A percentile compares a stretch with the other conserved stretches of the same genome.
Evolutionary conservation across 2,113 vertebrate genomes (phyloP).

Genomic region (Benitochromis conjunctus): DNA sequence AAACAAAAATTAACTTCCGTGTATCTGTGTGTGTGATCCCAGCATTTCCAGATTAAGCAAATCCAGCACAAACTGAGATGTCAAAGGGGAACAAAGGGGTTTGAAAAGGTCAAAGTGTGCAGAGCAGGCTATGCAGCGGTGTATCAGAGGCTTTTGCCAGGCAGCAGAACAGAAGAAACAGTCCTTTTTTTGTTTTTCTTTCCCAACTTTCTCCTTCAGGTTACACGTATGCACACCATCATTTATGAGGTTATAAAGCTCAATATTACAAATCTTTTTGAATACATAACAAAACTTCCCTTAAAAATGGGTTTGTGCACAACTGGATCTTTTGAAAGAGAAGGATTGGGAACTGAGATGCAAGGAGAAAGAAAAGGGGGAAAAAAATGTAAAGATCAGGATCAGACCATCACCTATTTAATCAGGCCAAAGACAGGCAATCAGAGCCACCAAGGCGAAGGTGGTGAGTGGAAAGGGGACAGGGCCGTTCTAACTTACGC

Average conservation of each 20-base stretch:
- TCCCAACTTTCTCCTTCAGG: constrained; percentile 37
- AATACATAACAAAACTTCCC: neutral
- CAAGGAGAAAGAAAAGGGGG: constrained; percentile 13
- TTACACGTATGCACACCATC: constrained; percentile 8
- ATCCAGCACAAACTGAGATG: neutral
- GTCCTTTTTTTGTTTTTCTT: neutral
- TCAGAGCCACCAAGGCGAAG: constrained; percentile 18
- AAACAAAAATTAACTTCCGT: neutral
- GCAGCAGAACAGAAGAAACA: constrained; percentile 22
- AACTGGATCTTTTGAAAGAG: constrained; percentile 34
- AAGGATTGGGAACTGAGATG: constrained; percentile 36
- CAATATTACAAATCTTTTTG: neutral
- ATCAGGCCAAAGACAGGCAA: constrained; percentile 28
- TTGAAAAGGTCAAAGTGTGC: constrained; percentile 8
- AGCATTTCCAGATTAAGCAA: neutral
- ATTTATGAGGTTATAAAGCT: neutral
- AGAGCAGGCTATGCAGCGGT: constrained; percentile 15
- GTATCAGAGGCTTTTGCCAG: neutral
- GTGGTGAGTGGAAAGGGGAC: neutral
- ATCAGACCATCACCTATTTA: constrained; percentile 1
- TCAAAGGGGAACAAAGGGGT: neutral
- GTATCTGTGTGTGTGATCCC: neutral
- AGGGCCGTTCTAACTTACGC: constrained; percentile 80
- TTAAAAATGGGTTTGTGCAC: neutral
- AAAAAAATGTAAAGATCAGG: neutral